These are phyloP conservation scores for Cephus spinipes DNA, from an alignment of 2,888 invertebrate species.

Conservation along the genomic window DNA sequence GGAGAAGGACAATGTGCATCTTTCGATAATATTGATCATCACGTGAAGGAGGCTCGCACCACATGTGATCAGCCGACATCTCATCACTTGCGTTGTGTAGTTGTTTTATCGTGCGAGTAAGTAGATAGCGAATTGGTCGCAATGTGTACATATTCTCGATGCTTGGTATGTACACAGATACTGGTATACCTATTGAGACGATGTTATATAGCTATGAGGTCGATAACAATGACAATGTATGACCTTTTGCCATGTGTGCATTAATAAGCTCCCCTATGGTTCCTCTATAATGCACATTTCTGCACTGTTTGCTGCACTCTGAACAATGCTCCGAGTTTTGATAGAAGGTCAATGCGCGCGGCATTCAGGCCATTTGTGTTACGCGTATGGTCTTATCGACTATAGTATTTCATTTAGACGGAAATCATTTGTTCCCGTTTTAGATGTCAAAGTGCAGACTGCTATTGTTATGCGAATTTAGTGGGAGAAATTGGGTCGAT, in stretches of 20 bases:
- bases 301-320: background rate
- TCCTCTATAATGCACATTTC: background rate
- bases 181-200: background rate
- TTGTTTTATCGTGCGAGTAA: background rate
- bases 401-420: background rate
- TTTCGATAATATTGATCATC: slow-evolving; percentile 8
- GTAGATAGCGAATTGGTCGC: background rate
- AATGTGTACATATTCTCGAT: background rate
- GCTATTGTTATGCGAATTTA: background rate
- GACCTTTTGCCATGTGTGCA: background rate
- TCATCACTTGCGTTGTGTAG: background rate
- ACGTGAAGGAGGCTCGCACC: slow-evolving; percentile 27
- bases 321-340: background rate
- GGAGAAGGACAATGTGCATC: background rate
- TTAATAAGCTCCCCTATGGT: background rate
- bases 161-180: background rate
- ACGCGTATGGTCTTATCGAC: background rate
- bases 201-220: background rate
- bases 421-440: background rate
- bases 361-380: background rate
- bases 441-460: background rate
- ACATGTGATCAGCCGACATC: slow-evolving; percentile 14
- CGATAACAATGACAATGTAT: background rate
- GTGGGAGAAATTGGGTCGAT: background rate
- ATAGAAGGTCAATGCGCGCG: background rate